phyloP scores from a whole-genome alignment of 2,113 vertebrate species.

The Aptenodytes forsteri region DNA sequence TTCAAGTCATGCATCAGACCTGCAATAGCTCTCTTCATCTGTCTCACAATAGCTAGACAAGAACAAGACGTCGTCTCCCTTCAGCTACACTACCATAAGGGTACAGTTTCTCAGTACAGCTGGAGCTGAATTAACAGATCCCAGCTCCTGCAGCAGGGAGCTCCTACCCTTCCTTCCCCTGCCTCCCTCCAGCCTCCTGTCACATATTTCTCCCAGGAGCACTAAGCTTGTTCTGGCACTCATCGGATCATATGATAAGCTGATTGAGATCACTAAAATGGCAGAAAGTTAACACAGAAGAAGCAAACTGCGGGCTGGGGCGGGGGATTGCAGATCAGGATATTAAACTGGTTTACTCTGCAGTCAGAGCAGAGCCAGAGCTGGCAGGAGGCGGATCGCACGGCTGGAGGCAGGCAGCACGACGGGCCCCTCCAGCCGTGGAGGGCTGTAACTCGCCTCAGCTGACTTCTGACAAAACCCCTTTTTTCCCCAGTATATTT shows the following conservation, averaged over 20 bases:
- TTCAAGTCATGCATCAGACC: background rate
- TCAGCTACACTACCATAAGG: background rate
- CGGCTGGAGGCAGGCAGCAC: background rate
- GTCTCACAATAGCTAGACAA: background rate
- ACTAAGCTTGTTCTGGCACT: constrained; percentile 22
- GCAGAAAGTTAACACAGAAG: constrained; percentile 39
- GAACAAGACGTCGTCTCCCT: background rate
- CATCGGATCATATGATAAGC: constrained; percentile 40
- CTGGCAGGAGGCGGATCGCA: background rate
- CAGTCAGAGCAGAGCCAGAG: background rate
- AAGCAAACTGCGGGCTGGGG: background rate
- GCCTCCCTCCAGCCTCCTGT: constrained; percentile 52
- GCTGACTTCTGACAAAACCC: background rate
- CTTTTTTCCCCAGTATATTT: background rate
- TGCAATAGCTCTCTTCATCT: background rate
- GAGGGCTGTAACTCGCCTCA: background rate
- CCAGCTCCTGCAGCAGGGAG: constrained; percentile 2
- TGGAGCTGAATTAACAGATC: constrained; percentile 42
- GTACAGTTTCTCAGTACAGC: constrained; percentile 21
- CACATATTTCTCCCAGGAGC: constrained; percentile 22
- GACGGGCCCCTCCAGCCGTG: background rate
- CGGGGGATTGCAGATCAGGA: background rate
- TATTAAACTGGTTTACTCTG: constrained; percentile 8
- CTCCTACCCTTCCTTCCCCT: constrained; percentile 36
- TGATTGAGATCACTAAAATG: constrained; percentile 42